Evolutionary conservation across 2,797 vertebrate species (phyloP), one percentile per base, ranked within the genome.

Genomic region (Darevskia nairensis): DNA sequence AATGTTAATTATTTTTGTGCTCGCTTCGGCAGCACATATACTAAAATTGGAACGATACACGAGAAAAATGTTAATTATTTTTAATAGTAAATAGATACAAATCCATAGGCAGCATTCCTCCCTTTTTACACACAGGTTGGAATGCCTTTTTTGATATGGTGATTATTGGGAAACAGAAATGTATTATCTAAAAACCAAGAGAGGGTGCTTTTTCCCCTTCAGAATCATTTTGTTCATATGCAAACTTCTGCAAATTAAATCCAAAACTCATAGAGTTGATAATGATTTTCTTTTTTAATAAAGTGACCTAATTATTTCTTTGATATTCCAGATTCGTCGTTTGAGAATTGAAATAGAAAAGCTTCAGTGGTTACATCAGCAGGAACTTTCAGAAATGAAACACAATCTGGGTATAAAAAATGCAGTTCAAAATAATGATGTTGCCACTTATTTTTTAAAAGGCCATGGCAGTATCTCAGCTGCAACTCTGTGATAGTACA

Each of bases 281-380:
- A 29, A 39, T 21, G 9, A 29, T 19, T 72, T 35, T 35, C 35
- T 35, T 35, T 72, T 44, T 50, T 25, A 19, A 25, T 41, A 66
- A 41, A 81, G 21, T 81, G 41, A 85, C 59, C 61, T 89, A 46
- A 29, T 89, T 82, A 84, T 0, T 46, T 59, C 21, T 78, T 89
- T 68, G 35, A 29, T 64, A 2, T 91, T 93, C 89, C 94, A 99
- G 99, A 99, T 99, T 90, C 98, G 98, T 46, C 97, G 98, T 93
- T 96, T 99, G 95, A 97, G 98, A 94, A 99, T 99, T 82, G 99
- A 99, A 95, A 99, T 99, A 25, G 99, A 99, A 95, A 99, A 99
- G 72, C 98, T 99, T 25, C 99, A 99, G 89, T 99, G 99, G 99
- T 94, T 99, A 76, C 98, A 99, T 95, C 99, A 99, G 88, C 99